Conservation (phyloP, 2,797 vertebrate genomes). For the Cryptoprocta ferox region DNA sequence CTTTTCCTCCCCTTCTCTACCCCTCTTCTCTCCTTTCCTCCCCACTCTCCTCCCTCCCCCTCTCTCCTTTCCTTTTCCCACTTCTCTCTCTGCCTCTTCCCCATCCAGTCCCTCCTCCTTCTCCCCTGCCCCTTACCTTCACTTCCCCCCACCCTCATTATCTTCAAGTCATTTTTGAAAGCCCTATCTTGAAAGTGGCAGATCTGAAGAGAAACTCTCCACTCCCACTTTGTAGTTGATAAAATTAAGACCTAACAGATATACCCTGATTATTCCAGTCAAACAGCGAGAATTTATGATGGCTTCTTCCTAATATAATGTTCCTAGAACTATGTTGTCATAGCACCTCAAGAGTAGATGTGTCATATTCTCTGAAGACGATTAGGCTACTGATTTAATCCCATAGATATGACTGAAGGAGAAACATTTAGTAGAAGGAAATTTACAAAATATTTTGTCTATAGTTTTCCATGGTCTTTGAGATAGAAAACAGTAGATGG, state of each 20-base stretch:
- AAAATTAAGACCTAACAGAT: neutral
- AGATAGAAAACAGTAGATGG: neutral
- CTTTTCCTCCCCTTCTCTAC: rapidly evolving
- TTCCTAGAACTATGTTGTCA: neutral
- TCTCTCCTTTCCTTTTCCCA: rapidly evolving
- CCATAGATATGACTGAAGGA: neutral
- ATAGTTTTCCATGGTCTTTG: neutral
- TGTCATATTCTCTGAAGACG: neutral
- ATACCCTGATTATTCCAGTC: neutral
- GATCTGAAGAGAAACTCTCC: neutral
- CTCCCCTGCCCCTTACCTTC: neutral
- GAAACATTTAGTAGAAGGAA: neutral
- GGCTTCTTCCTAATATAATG: neutral
- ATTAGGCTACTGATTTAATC: neutral
- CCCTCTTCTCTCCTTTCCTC: no score
- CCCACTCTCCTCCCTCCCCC: neutral
- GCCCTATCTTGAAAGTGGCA: neutral
- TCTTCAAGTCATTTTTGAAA: neutral
- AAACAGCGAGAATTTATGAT: neutral
- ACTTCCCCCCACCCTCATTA: no score
- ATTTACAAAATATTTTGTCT: neutral
- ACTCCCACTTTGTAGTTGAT: neutral
- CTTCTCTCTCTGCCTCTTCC: no score
- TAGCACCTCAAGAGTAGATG: neutral
- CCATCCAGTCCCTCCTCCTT: neutral